Evolutionary conservation across 2,113 vertebrate species (phyloP), one percentile per base, ranked within the genome.

Genomic region (Pterophyllum scalare): DNA sequence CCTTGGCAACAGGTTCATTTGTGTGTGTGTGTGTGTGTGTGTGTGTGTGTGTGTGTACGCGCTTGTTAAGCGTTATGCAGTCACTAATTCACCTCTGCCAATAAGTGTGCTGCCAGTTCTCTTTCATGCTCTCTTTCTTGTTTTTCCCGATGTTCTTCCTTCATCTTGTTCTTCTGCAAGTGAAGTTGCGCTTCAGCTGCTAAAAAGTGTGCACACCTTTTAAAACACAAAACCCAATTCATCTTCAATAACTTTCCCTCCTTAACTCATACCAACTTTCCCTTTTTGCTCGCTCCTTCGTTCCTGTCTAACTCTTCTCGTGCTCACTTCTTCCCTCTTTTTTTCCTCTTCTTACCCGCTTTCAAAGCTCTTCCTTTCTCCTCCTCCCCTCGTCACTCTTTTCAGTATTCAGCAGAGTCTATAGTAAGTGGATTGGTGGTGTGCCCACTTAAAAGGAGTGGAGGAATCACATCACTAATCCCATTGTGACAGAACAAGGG

Each of bases 391-490:
- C 88, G 81, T 76, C 72, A 59, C 58, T 88, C 87, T 74, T 86
- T 88, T 91, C 84, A 80, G 88, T 79, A 90, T 87, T 91, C 91
- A 89, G 62, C 31, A 2, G 59, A 86, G 91, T 89, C 83, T 61
- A 90, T 91, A 72, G 31, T 93, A 88, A 94, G 91, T 94, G 91
- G 93, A 95, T 92, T 92, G 93, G 90, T 94, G 83, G 88, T 84
- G 81, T 91, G 88, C 90, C 91, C 88, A 93, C 90, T 93, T 94
- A 89, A 93, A 89, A 92, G 86, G 81, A 94, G 90, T 93, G 86
- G 87, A 90, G 81, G 89, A 92, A 92, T 93, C 91, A 93, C 92
- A 89, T 86, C 86, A 84, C 88, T 95, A 94, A 95, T 95, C 91
- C 92, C 89, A 93, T 92, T 94, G 92, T 92, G 83, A 33, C 74